These are phyloP conservation scores for Drosophila pseudoananassae DNA, from an alignment of 1,140 invertebrate species.

Conservation along the genomic window DNA sequence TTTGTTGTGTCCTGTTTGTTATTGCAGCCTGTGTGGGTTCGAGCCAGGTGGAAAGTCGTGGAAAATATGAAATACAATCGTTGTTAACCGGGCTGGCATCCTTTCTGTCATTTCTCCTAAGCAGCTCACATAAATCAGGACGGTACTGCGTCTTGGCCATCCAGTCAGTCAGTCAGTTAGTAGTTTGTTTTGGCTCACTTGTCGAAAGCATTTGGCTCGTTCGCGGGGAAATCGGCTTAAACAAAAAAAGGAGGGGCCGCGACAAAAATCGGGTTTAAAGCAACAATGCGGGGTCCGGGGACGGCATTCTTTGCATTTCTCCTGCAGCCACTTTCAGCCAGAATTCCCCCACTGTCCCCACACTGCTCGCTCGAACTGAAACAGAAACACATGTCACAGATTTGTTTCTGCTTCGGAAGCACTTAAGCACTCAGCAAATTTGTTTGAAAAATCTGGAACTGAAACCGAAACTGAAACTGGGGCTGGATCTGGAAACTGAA, in stretches of 20 bases:
- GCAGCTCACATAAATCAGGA: constrained; percentile 75
- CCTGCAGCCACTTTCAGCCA: constrained; percentile 29
- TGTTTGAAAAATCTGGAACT: constrained; percentile 75
- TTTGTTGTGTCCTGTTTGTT: constrained; percentile 36
- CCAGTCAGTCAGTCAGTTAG: constrained; percentile 6
- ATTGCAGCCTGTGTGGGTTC: constrained; percentile 31
- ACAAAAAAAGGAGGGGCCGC: constrained; percentile 42
- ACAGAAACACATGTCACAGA: constrained; percentile 82
- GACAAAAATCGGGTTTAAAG: constrained; percentile 62
- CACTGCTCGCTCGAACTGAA: constrained; percentile 16
- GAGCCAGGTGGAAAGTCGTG: constrained; percentile 36
- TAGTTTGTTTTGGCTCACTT: constrained; percentile 56
- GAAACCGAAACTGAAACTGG: constrained; percentile 7
- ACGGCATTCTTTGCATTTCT: constrained; percentile 68
- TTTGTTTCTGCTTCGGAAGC: constrained; percentile 82
- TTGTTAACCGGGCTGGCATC: constrained; percentile 18
- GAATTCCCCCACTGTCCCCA: constrained; percentile 11
- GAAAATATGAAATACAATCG: constrained; percentile 19
- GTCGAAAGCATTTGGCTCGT: constrained; percentile 38
- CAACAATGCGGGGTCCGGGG: constrained; percentile 48
- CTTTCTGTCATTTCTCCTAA: constrained; percentile 41
- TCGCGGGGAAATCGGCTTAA: constrained; percentile 70
- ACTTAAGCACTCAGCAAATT: constrained; percentile 82
- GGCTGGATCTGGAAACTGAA: not conserved
- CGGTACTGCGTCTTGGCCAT: constrained; percentile 51